Evolutionary conservation across 2,797 vertebrate species (phyloP).

Genomic region (Protonibea diacanthus): DNA sequence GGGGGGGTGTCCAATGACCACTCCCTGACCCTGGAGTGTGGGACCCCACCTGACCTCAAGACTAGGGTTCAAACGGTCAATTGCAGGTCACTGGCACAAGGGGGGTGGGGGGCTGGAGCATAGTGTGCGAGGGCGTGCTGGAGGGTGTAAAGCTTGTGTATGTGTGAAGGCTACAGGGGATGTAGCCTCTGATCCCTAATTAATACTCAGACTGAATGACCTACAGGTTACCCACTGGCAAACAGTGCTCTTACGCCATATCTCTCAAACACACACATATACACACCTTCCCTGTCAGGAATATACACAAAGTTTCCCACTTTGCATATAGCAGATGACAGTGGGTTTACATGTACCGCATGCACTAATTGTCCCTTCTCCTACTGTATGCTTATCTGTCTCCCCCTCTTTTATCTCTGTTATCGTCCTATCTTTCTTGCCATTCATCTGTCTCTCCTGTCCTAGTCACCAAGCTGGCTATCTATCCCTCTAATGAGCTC

Average conservation of each 20-base stretch:
- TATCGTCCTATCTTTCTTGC: slow-evolving; percentile 72
- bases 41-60: slow-evolving; percentile 91
- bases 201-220: slow-evolving; percentile 82
- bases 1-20: slow-evolving; percentile 86
- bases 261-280: slow-evolving; percentile 17
- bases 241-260: slow-evolving; percentile 5
- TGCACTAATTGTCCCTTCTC: slow-evolving; percentile 35
- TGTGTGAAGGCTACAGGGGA: slow-evolving; percentile 64
- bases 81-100: slow-evolving; percentile 90
- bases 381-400: slow-evolving; percentile 55
- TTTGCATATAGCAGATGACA: slow-evolving; percentile 32
- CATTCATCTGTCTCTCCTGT: slow-evolving; percentile 72
- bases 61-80: slow-evolving; percentile 96
- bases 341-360: slow-evolving; percentile 40
- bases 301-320: slow-evolving; percentile 19
- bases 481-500: slow-evolving; percentile 93
- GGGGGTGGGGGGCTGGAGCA: slow-evolving; percentile 16
- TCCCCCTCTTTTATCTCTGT: slow-evolving; percentile 45
- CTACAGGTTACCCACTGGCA: slow-evolving; percentile 72
- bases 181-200: slow-evolving; percentile 85
- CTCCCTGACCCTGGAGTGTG: slow-evolving; percentile 93
- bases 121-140: slow-evolving; percentile 49
- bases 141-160: slow-evolving; percentile 55
- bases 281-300: slow-evolving; percentile 12
- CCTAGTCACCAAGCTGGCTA: slow-evolving; percentile 80